A percentile compares a stretch with the other conserved stretches of the same genome.
phyloP scores from a whole-genome alignment of 2,113 vertebrate genomes.

The Corydoras sp. region DNA sequence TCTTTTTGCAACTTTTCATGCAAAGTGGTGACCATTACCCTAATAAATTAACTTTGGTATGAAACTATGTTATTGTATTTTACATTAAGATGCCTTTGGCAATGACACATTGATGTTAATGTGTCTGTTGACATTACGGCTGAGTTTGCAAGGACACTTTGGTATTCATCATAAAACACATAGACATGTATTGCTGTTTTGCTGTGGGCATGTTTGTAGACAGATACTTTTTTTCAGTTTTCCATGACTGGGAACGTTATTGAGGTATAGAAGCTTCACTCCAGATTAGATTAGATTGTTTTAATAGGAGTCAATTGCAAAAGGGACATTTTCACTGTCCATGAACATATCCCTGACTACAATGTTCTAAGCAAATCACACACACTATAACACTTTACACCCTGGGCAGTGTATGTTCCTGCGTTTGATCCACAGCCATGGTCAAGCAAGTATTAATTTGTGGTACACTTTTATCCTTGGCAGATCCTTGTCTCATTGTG shows the following conservation, averaged over 20 bases:
- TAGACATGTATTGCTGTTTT: background rate
- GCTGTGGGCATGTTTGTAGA: constrained; percentile 1
- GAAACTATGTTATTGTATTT: background rate
- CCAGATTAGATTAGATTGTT: background rate
- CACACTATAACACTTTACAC: background rate
- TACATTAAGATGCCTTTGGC: background rate
- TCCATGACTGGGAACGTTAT: background rate
- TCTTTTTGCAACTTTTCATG: background rate
- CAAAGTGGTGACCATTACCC: background rate
- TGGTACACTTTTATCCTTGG: constrained; percentile 25
- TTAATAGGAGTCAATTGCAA: background rate
- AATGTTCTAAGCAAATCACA: background rate
- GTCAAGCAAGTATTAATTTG: constrained; percentile 21
- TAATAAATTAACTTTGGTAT: constrained; percentile 1
- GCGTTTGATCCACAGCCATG: constrained; percentile 2
- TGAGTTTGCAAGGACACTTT: constrained; percentile 8
- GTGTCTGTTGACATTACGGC: constrained; percentile 2
- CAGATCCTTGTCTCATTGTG: constrained; percentile 37
- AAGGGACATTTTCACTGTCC: background rate
- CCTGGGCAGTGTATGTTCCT: background rate
- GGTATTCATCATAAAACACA: background rate
- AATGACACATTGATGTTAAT: constrained; percentile 7
- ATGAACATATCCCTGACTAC: background rate
- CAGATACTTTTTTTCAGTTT: background rate
- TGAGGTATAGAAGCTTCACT: background rate